Conservation (phyloP, 2,888 invertebrate genomes). For the Diaperis boleti region DNA sequence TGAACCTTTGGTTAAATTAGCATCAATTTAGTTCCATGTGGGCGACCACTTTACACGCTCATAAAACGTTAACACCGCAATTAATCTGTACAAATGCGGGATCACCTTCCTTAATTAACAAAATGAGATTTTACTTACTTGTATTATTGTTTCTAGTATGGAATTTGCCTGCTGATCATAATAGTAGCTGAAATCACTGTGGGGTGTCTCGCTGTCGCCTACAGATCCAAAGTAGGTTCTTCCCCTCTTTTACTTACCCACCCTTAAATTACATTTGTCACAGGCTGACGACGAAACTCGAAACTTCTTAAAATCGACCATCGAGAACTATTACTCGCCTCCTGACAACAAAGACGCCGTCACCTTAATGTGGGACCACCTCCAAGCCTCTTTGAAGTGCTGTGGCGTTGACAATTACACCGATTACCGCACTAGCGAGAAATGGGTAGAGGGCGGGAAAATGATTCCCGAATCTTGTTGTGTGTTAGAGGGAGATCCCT, state of each 20-base stretch:
- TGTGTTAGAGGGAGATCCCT: slow-evolving; percentile 67
- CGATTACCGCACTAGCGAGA: slow-evolving; percentile 73
- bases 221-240: slow-evolving; percentile 72
- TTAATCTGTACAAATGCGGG: too few species aligned
- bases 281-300: slow-evolving; percentile 74
- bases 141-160: slow-evolving; percentile 70
- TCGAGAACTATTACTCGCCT: slow-evolving; percentile 68
- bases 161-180: slow-evolving; percentile 74
- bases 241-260: too few species aligned
- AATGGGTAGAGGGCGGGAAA: slow-evolving; percentile 69
- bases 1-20: slow-evolving; percentile 12
- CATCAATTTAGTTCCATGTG: not conserved
- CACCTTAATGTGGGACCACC: slow-evolving; percentile 76
- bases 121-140: not conserved
- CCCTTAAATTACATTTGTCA: too few species aligned
- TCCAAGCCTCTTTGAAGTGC: slow-evolving; percentile 78
- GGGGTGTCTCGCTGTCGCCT: slow-evolving; percentile 75
- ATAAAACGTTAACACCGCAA: not conserved
- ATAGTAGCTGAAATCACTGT: slow-evolving; percentile 75
- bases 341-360: slow-evolving; percentile 73
- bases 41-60: not conserved
- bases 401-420: slow-evolving; percentile 80
- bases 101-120: too few species aligned
- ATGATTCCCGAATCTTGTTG: slow-evolving; percentile 78
- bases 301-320: slow-evolving; percentile 70